Evolutionary conservation across 2,888 invertebrate genomes (phyloP), one percentile per base, ranked within the genome.

Genomic region (Agrotis exclamationis): DNA sequence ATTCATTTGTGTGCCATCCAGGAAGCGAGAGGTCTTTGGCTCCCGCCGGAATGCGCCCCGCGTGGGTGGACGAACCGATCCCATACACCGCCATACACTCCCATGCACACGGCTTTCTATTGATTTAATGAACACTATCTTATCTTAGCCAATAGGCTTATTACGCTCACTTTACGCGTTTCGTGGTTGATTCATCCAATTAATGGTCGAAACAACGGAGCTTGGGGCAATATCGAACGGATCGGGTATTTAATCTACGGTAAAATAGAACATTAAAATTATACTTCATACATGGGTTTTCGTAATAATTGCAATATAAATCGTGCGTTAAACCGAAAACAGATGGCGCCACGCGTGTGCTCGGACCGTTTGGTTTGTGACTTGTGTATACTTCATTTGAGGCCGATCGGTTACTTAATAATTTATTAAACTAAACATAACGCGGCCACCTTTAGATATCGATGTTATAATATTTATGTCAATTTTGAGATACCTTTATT

Each of bases 1-100:
- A 86, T 91, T 90, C 86, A 87, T 87, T 82, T 89, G 90, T 91
- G 88, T 91, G 89, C 91, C 90, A 92, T 94, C 93, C 93, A 95
- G 95, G 95, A 95, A 95, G 92, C 91, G 87, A 93, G 86, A 93
- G 96, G 95, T 95, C 95, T 95, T 95, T 96, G 95, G 94, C 95
- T 95, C 93, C 95, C 93, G 85, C 79, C 86, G 95, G 96, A 95
- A 95, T 96, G 94, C 87, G 90, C 88, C 89, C 85, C 82, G 92
- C 90, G 90, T 92, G 93, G 93, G 95, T 90, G 89, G 91, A 91
- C 90, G 91, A 14, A 84, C 73, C 84, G 75, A 79, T 84, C 85
- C 82, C 84, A 84, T 84, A 85, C 81, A 77, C 90, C 82, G 71
- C 85, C 82, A 84, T 86, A 76, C 83, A 85, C 91, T 93, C 92